Evolutionary conservation across 92 coral and sea anemone genomes (phyloP).

Genomic region (Muricea muricata): DNA sequence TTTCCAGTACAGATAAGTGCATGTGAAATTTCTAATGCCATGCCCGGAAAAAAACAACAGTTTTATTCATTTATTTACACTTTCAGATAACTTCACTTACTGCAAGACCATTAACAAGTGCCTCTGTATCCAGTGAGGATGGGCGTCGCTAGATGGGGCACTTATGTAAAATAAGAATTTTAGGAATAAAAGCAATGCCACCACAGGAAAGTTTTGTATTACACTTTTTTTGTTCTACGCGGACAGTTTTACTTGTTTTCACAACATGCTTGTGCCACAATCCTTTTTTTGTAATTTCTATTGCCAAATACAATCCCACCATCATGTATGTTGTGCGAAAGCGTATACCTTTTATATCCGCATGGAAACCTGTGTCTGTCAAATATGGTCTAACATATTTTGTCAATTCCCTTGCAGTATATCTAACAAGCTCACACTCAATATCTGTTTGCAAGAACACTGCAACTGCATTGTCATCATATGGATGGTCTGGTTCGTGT

Average conservation of each 20-base stretch:
- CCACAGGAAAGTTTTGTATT: too few species aligned
- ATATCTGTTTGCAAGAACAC: slow-evolving; percentile 36
- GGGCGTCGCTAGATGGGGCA: too few species aligned
- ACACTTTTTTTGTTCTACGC: not conserved
- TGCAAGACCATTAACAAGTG: too few species aligned
- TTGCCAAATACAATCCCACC: slow-evolving; percentile 52
- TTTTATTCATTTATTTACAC: too few species aligned
- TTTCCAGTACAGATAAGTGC: too few species aligned
- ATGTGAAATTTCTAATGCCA: too few species aligned
- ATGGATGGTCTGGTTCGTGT: slow-evolving; percentile 57
- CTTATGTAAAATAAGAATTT: too few species aligned
- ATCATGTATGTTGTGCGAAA: slow-evolving; percentile 49
- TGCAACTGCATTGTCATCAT: slow-evolving; percentile 67
- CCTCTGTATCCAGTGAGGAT: too few species aligned
- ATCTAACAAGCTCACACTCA: slow-evolving; percentile 55
- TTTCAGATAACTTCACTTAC: too few species aligned
- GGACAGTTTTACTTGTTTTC: slow-evolving; percentile 38
- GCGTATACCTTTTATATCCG: slow-evolving; percentile 15
- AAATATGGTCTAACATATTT: slow-evolving; percentile 49
- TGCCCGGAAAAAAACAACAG: too few species aligned
- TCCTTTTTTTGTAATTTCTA: slow-evolving; percentile 45
- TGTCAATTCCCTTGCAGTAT: slow-evolving; percentile 58
- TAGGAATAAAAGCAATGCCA: too few species aligned
- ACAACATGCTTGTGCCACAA: slow-evolving; percentile 43
- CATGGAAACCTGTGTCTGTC: slow-evolving; percentile 40